Percentiles rank a stretch among this genome's conserved stretches.
Conservation (phyloP, 2,113 vertebrate species). For the Pituophis catenifer region DNA sequence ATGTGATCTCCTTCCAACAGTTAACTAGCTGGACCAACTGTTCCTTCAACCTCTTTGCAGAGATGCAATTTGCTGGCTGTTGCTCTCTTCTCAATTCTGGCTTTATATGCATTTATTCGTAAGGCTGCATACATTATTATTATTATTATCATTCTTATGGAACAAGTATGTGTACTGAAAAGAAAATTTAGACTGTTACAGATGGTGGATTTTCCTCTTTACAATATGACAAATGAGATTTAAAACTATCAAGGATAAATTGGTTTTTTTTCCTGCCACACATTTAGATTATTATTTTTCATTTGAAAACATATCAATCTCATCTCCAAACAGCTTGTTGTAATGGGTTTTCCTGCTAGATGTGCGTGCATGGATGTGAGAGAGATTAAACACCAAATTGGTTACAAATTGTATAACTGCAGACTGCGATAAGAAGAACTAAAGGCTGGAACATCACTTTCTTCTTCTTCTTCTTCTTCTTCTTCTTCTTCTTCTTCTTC, state of each 20-base stretch:
- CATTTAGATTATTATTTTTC: background rate
- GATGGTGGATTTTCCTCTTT: background rate
- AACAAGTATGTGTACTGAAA: background rate
- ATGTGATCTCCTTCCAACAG: background rate
- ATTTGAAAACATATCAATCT: background rate
- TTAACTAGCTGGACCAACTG: background rate
- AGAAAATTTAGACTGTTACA: background rate
- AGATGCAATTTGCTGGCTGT: background rate
- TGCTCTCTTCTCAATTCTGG: background rate
- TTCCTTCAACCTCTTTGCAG: background rate
- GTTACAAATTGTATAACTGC: background rate
- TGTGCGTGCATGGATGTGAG: background rate
- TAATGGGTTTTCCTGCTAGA: background rate
- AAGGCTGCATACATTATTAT: background rate
- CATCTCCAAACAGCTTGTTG: background rate
- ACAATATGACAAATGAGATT: background rate
- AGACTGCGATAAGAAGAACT: background rate
- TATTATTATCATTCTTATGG: background rate
- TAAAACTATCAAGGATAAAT: background rate
- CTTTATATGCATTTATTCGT: background rate
- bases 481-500: rapidly evolving
- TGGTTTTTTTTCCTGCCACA: background rate
- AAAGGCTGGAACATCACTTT: background rate
- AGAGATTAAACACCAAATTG: background rate
- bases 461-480: rapidly evolving